phyloP scores from a whole-genome alignment of 2,797 vertebrate genomes.

The Otolemur crassicaudatus region DNA sequence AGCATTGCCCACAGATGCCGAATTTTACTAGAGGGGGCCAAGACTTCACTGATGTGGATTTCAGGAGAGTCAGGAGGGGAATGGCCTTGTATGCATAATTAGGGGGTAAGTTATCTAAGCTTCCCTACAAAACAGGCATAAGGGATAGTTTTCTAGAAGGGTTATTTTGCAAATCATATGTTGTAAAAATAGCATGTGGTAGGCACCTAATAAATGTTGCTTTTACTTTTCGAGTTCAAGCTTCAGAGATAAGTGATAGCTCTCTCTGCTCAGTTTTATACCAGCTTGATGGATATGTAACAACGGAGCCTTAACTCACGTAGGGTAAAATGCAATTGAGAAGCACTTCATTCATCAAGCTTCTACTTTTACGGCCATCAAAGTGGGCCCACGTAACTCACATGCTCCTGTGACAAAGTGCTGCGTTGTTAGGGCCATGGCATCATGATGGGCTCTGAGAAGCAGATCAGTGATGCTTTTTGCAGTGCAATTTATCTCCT shows the following conservation, averaged over 20 bases:
- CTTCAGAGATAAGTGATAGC: constrained; percentile 32
- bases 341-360: not conserved
- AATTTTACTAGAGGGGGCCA: not conserved
- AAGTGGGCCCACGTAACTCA: not conserved
- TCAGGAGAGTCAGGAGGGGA: not conserved
- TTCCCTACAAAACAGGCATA: not conserved
- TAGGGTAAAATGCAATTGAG: not conserved
- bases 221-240: constrained; percentile 53
- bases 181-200: constrained; percentile 3
- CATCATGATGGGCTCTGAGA: constrained; percentile 48
- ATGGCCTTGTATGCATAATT: not conserved
- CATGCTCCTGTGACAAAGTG: constrained; percentile 58
- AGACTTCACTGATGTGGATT: not conserved
- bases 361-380: constrained; percentile 47
- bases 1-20: not conserved
- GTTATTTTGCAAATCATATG: not conserved
- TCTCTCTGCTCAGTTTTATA: constrained; percentile 12
- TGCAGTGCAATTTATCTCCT: constrained; percentile 27
- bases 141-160: constrained; percentile 20
- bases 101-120: not conserved
- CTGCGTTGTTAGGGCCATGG: constrained; percentile 27
- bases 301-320: constrained; percentile 52
- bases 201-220: constrained; percentile 33
- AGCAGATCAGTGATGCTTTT: constrained; percentile 43
- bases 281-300: constrained; percentile 44